These are phyloP conservation scores for Drosophila fungiperda DNA, from an alignment of 2,888 invertebrate species.

Conservation along the genomic window DNA sequence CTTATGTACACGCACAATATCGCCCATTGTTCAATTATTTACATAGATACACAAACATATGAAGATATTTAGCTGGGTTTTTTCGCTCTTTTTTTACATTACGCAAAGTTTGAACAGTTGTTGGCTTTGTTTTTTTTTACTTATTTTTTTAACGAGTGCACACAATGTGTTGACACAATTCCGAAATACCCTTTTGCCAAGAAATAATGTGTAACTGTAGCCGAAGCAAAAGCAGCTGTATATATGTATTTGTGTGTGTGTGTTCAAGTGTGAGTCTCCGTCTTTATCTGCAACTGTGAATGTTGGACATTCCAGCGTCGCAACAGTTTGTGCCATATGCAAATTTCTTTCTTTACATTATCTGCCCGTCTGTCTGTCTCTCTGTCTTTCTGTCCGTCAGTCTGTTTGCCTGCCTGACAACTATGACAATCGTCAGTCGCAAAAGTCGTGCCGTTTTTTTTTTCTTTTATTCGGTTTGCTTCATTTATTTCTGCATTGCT, in stretches of 20 bases:
- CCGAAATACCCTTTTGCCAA: slow-evolving; percentile 68
- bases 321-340: slow-evolving; percentile 78
- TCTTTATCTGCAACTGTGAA: slow-evolving; percentile 28
- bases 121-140: slow-evolving; percentile 46
- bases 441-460: slow-evolving; percentile 65
- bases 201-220: slow-evolving; percentile 51
- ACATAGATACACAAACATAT: slow-evolving; percentile 38
- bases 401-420: slow-evolving; percentile 55
- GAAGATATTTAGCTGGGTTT: slow-evolving; percentile 31
- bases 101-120: slow-evolving; percentile 73
- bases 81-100: slow-evolving; percentile 46
- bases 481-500: slow-evolving; percentile 33
- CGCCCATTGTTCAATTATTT: slow-evolving; percentile 53
- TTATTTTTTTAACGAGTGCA: slow-evolving; percentile 42
- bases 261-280: slow-evolving; percentile 24
- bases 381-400: slow-evolving; percentile 18
- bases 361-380: slow-evolving; percentile 48
- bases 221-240: slow-evolving; percentile 44
- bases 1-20: slow-evolving; percentile 49
- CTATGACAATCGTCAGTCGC: slow-evolving; percentile 70
- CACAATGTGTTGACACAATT: slow-evolving; percentile 75
- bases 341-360: slow-evolving; percentile 78
- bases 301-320: slow-evolving; percentile 72
- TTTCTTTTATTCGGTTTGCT: background rate
- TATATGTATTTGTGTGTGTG: slow-evolving; percentile 21